Conservation (phyloP, 2,888 invertebrate species). For the Megalurothrips usitatus region DNA sequence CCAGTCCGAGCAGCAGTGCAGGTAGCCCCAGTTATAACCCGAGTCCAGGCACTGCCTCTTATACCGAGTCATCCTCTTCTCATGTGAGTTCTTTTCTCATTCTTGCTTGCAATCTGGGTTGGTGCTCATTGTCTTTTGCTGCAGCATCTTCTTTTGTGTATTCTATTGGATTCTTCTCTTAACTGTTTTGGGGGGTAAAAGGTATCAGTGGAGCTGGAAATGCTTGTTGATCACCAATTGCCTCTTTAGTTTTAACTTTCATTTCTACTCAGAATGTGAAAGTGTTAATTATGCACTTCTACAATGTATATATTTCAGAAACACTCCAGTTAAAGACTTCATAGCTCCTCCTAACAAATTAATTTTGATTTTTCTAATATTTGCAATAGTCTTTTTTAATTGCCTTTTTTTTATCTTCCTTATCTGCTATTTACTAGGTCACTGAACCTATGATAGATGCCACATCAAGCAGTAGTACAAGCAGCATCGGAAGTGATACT, state of each 20-base stretch:
- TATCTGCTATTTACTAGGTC: neutral
- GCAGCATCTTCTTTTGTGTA: neutral
- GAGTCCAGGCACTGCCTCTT: neutral
- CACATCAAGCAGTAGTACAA: neutral
- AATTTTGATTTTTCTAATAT: too few relatives aligned
- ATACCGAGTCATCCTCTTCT: neutral
- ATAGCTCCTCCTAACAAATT: too few relatives aligned
- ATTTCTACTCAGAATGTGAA: too few relatives aligned
- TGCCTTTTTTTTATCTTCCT: neutral
- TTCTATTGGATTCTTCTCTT: neutral
- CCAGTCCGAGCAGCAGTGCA: neutral
- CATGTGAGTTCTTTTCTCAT: neutral
- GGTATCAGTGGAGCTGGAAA: neutral
- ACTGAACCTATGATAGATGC: conserved; percentile 1
- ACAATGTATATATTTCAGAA: too few relatives aligned
- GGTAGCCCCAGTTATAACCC: neutral
- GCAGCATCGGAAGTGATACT: neutral
- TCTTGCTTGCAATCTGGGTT: neutral
- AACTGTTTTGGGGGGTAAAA: neutral
- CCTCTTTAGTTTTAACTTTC: too few relatives aligned
- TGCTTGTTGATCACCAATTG: neutral
- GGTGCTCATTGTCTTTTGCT: too few relatives aligned
- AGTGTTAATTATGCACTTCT: too few relatives aligned
- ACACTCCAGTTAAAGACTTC: too few relatives aligned
- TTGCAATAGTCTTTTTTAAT: neutral